phyloP scores from a whole-genome alignment of 1,140 invertebrate genomes.

The Ylistrum balloti region DNA sequence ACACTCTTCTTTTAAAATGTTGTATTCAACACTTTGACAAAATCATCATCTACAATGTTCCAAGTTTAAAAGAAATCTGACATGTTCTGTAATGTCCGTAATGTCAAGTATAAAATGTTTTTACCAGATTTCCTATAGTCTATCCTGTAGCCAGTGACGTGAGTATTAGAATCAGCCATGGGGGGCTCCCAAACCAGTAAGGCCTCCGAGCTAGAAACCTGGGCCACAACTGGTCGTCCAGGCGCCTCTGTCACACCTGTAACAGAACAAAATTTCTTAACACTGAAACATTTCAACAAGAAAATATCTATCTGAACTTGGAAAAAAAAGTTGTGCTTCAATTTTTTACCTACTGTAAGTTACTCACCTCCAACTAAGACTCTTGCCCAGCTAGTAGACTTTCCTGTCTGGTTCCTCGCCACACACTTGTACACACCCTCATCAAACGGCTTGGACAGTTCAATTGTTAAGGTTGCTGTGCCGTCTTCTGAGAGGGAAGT shows the following conservation, averaged over 20 bases:
- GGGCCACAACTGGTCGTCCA: constrained; percentile 92
- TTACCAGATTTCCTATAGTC: constrained; percentile 83
- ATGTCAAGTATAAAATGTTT: not conserved
- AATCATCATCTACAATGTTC: no score
- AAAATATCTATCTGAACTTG: not conserved
- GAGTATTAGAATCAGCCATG: constrained; percentile 77
- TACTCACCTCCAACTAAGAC: constrained; percentile 83
- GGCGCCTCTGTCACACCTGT: constrained; percentile 89
- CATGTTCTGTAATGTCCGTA: not conserved
- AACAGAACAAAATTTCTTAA: constrained; percentile 44
- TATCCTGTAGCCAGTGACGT: constrained; percentile 82
- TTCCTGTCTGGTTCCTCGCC: constrained; percentile 86
- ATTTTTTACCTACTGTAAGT: not conserved
- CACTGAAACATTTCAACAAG: no score
- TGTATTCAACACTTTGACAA: no score
- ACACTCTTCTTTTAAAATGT: no score
- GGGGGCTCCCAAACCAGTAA: constrained; percentile 86
- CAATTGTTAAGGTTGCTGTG: constrained; percentile 75
- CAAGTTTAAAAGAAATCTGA: no score
- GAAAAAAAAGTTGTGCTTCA: not conserved
- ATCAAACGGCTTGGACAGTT: constrained; percentile 81
- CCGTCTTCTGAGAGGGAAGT: constrained; percentile 83
- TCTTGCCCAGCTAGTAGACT: constrained; percentile 83
- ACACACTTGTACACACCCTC: constrained; percentile 97
- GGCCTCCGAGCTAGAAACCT: constrained; percentile 93